phyloP scores from a whole-genome alignment of 2,113 vertebrate genomes.

The Ammodytes marinus region DNA sequence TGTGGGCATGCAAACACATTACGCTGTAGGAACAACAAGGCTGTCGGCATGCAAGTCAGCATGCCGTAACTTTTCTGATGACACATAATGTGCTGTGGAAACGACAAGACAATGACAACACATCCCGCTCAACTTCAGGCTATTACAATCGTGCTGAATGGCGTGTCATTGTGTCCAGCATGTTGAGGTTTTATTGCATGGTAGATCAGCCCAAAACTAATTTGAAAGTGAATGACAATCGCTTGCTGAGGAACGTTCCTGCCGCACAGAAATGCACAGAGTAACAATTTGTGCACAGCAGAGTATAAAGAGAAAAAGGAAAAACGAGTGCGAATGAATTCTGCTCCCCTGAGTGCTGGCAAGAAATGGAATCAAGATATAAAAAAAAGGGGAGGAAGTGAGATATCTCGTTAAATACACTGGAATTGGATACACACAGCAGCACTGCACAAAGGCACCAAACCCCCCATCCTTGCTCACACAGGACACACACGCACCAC shows the following conservation, averaged over 20 bases:
- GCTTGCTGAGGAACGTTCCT: conserved; percentile 53
- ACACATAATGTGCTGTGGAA: conserved; percentile 55
- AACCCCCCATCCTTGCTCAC: no score
- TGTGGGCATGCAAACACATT: conserved; percentile 31
- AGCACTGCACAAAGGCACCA: conserved; percentile 45
- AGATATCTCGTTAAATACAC: conserved; percentile 79
- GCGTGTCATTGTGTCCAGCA: conserved; percentile 65
- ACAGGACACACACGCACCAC: neutral
- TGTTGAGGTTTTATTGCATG: conserved; percentile 65
- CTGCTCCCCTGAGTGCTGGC: conserved; percentile 69
- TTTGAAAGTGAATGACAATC: conserved; percentile 73
- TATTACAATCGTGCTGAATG: conserved; percentile 66
- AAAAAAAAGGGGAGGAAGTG: conserved; percentile 62
- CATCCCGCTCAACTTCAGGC: conserved; percentile 56
- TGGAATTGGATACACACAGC: conserved; percentile 75
- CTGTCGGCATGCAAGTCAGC: conserved; percentile 29
- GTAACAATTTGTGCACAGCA: conserved; percentile 72
- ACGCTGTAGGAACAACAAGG: conserved; percentile 38
- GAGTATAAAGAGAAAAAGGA: conserved; percentile 53
- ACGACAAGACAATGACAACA: conserved; percentile 69
- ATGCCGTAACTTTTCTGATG: conserved; percentile 61
- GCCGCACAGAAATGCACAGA: conserved; percentile 61
- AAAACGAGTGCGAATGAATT: conserved; percentile 69
- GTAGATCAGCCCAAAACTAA: conserved; percentile 71
- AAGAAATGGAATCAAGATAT: conserved; percentile 74